Conservation (phyloP, 1,140 invertebrate species). For the Papilio xuthus region DNA sequence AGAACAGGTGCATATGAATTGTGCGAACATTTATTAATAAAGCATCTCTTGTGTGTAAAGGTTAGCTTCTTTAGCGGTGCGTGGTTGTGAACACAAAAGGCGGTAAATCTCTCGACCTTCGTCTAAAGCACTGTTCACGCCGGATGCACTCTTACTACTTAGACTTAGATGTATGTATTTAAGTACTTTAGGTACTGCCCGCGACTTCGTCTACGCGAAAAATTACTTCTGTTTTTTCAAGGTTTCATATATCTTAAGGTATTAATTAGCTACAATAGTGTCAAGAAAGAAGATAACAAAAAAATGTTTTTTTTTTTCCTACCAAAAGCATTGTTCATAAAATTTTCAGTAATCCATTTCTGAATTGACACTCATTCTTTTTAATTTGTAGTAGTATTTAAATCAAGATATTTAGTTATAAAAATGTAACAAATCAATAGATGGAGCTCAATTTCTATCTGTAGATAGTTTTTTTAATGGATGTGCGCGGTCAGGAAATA, state of each 20-base stretch:
- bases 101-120: constrained; percentile 68
- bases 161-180: constrained; percentile 10
- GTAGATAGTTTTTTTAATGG: neutral
- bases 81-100: constrained; percentile 60
- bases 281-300: too few species aligned
- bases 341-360: too few species aligned
- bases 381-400: too few species aligned
- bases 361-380: too few species aligned
- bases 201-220: neutral
- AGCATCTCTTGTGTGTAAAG: constrained; percentile 41
- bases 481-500: neutral
- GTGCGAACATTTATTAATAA: constrained; percentile 37
- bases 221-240: neutral
- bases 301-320: too few species aligned
- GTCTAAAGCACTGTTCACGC: constrained; percentile 50
- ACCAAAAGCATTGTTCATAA: too few species aligned
- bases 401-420: too few species aligned
- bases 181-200: neutral
- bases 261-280: too few species aligned
- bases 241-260: neutral
- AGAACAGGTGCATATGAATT: constrained; percentile 32
- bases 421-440: neutral
- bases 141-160: constrained; percentile 48
- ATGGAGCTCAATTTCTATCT: neutral
- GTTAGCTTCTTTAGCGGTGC: constrained; percentile 48